Percentiles rank a stretch among this genome's conserved stretches.
Conservation (phyloP, 2,888 invertebrate species). For the Linyphia triangularis region DNA sequence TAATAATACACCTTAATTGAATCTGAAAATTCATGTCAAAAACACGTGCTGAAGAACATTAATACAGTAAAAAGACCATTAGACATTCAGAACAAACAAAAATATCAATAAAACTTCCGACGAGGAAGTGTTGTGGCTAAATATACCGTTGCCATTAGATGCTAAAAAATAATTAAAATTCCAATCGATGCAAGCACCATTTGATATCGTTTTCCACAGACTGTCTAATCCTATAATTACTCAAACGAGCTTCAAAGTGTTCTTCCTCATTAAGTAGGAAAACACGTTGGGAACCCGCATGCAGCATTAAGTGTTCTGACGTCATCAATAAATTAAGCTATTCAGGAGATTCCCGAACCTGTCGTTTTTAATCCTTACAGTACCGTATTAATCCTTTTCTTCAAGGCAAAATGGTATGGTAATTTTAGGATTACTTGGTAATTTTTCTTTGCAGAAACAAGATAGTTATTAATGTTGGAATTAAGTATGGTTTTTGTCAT, state of each 20-base stretch:
- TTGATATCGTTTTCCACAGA: constrained; percentile 32
- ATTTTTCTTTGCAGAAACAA: neutral
- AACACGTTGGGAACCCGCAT: neutral
- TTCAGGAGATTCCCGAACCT: neutral
- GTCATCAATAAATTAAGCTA: constrained; percentile 45
- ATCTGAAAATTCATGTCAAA: too few species aligned
- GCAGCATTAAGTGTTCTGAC: constrained; percentile 39
- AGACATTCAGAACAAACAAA: neutral
- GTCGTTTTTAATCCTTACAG: constrained; percentile 37
- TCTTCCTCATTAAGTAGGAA: constrained; percentile 43
- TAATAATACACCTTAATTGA: too few species aligned
- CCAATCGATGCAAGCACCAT: constrained; percentile 11
- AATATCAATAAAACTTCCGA: neutral
- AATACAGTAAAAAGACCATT: neutral
- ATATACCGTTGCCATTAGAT: neutral
- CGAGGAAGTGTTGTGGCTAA: neutral
- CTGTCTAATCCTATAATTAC: constrained; percentile 48
- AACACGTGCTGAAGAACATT: too few species aligned
- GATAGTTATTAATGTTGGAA: neutral
- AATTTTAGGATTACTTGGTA: neutral
- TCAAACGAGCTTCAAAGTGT: constrained; percentile 53
- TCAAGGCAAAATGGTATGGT: neutral
- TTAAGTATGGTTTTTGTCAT: neutral
- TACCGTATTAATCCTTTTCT: neutral
- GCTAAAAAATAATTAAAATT: neutral